These are phyloP conservation scores for Autographa pulchrina DNA, from an alignment of 2,888 invertebrate species.

Conservation along the genomic window DNA sequence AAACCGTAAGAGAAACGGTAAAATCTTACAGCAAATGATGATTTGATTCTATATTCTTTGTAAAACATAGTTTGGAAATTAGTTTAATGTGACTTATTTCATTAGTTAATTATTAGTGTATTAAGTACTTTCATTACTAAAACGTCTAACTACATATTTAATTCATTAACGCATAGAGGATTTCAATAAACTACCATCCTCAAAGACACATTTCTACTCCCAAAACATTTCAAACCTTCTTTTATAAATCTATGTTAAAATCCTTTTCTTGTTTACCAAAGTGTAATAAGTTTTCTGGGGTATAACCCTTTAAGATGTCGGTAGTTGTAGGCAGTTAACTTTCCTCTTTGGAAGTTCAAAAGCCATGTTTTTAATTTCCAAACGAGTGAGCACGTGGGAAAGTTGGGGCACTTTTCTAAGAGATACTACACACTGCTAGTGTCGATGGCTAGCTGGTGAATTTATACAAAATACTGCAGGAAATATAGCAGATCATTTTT, in stretches of 20 bases:
- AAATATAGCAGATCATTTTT: too few relatives aligned
- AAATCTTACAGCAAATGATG: too few relatives aligned
- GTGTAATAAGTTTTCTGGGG: slow-evolving; percentile 40
- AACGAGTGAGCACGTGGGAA: slow-evolving; percentile 77
- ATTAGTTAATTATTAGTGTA: too few relatives aligned
- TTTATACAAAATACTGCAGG: background rate
- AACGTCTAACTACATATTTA: too few relatives aligned
- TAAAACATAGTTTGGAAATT: too few relatives aligned
- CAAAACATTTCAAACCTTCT: background rate
- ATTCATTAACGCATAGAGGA: too few relatives aligned
- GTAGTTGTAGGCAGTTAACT: slow-evolving; percentile 65
- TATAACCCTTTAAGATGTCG: slow-evolving; percentile 48
- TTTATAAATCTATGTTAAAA: slow-evolving; percentile 15
- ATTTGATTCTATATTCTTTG: too few relatives aligned
- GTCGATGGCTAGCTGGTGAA: slow-evolving; percentile 25
- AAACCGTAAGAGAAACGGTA: too few relatives aligned
- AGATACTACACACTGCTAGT: slow-evolving; percentile 60
- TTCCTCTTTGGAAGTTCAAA: slow-evolving; percentile 80
- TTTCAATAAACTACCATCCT: too few relatives aligned
- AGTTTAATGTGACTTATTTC: background rate
- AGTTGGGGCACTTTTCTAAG: slow-evolving; percentile 70
- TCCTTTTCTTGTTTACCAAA: slow-evolving; percentile 35
- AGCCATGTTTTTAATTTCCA: slow-evolving; percentile 85
- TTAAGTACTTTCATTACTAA: too few relatives aligned
- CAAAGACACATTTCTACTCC: background rate